Conservation (phyloP, 2,113 vertebrate genomes). For the Pterocles gutturalis region DNA sequence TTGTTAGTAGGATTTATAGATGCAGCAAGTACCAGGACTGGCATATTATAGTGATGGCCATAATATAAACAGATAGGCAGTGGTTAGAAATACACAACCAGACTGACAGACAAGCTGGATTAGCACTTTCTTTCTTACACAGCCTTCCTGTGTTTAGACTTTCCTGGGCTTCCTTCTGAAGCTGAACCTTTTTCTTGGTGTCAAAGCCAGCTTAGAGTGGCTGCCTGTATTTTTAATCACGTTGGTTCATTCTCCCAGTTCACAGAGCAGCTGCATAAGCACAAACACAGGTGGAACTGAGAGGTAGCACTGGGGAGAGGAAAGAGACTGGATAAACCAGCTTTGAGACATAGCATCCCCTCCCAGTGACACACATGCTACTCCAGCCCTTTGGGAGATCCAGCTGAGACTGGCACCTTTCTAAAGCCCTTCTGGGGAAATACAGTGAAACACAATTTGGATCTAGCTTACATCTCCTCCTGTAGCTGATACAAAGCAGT, state of each 20-base stretch:
- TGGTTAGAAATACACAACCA: not conserved
- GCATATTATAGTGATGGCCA: not conserved
- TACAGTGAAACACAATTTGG: not conserved
- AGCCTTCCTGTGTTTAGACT: not conserved
- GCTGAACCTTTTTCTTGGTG: not conserved
- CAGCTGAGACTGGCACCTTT: not conserved
- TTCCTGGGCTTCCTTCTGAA: not conserved
- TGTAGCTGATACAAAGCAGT: not conserved
- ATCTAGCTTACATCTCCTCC: not conserved
- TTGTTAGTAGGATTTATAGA: not conserved
- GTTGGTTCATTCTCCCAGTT: not conserved
- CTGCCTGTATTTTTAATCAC: not conserved
- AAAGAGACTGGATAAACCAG: not conserved
- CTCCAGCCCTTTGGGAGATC: not conserved
- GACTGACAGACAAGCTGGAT: not conserved
- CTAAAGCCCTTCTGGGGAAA: not conserved
- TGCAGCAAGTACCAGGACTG: not conserved
- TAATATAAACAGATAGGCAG: not conserved
- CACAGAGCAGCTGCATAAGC: not conserved
- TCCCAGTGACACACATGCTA: not conserved
- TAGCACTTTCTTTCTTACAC: not conserved
- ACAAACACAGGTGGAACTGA: not conserved
- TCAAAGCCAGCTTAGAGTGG: not conserved
- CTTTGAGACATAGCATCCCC: not conserved
- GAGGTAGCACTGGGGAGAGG: not conserved